These are phyloP conservation scores for Thaleichthys pacificus DNA, from an alignment of 2,797 vertebrate species.

Conservation along the genomic window DNA sequence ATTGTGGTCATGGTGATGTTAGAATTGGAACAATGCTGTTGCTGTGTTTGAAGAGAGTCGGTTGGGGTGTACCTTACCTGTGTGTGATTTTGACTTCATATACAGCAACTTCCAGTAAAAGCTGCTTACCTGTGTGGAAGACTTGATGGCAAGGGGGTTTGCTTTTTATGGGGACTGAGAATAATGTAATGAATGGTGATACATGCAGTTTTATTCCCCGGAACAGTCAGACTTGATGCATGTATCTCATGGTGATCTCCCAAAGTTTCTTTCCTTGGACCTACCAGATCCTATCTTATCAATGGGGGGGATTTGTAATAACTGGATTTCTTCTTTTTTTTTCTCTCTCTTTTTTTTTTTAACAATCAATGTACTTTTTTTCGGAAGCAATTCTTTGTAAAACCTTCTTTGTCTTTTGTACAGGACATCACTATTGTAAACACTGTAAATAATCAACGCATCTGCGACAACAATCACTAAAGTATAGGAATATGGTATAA, in stretches of 20 bases:
- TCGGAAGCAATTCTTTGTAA: slow-evolving; percentile 77
- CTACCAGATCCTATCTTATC: slow-evolving; percentile 61
- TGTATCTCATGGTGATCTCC: slow-evolving; percentile 55
- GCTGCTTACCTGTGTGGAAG: slow-evolving; percentile 27
- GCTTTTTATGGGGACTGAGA: slow-evolving; percentile 23
- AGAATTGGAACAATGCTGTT: slow-evolving; percentile 22
- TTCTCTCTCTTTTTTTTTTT: slow-evolving; percentile 45
- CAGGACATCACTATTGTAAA: slow-evolving; percentile 76
- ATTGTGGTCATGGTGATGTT: slow-evolving; percentile 23
- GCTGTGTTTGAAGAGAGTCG: neutral
- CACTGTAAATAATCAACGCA: slow-evolving; percentile 77
- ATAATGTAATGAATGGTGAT: slow-evolving; percentile 15
- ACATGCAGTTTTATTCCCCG: slow-evolving; percentile 30
- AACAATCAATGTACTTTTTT: slow-evolving; percentile 60
- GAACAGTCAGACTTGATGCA: slow-evolving; percentile 40
- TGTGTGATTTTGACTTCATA: slow-evolving; percentile 22
- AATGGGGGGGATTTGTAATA: slow-evolving; percentile 60
- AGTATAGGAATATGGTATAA: slow-evolving; percentile 58
- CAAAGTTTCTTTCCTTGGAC: slow-evolving; percentile 69
- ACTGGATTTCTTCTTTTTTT: slow-evolving; percentile 54
- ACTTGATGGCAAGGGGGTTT: slow-evolving; percentile 13
- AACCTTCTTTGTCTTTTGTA: slow-evolving; percentile 78
- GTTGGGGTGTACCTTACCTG: slow-evolving; percentile 20
- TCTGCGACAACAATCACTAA: slow-evolving; percentile 81
- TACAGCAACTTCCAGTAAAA: neutral